A percentile compares a stretch with the other conserved stretches of the same genome.
phyloP scores from a whole-genome alignment of 1,140 invertebrate genomes.

The Procambarus virginalis region DNA sequence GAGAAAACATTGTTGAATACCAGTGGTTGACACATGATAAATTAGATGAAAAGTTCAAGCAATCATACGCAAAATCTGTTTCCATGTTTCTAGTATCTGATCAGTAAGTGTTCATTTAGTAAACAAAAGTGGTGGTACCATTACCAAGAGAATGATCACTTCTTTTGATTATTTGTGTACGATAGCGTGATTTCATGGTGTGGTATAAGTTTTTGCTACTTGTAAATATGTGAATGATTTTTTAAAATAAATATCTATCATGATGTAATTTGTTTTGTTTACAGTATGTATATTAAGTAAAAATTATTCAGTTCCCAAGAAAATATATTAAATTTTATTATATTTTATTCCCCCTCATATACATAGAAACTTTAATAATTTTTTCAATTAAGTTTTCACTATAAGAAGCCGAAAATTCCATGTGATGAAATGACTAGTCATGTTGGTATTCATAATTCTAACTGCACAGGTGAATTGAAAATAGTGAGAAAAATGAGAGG shows the following conservation, averaged over 20 bases:
- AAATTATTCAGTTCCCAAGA: too few species aligned
- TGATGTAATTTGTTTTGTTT: background rate
- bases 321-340: too few species aligned
- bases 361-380: too few species aligned
- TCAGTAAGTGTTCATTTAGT: background rate
- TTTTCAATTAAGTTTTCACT: too few species aligned
- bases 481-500: too few species aligned
- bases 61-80: constrained; percentile 75
- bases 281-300: too few species aligned
- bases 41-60: constrained; percentile 74
- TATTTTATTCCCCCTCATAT: too few species aligned
- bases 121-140: background rate
- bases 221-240: background rate
- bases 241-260: background rate
- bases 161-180: background rate
- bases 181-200: background rate
- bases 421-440: too few species aligned
- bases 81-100: constrained; percentile 75
- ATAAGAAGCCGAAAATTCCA: too few species aligned
- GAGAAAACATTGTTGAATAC: constrained; percentile 74
- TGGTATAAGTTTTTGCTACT: background rate
- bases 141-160: background rate
- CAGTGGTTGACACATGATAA: constrained; percentile 80
- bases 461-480: too few species aligned
- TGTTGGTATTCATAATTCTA: too few species aligned